Base-by-base conservation (phyloP, 2,113 vertebrate genomes). In the Bagarius yarrelli region DNA sequence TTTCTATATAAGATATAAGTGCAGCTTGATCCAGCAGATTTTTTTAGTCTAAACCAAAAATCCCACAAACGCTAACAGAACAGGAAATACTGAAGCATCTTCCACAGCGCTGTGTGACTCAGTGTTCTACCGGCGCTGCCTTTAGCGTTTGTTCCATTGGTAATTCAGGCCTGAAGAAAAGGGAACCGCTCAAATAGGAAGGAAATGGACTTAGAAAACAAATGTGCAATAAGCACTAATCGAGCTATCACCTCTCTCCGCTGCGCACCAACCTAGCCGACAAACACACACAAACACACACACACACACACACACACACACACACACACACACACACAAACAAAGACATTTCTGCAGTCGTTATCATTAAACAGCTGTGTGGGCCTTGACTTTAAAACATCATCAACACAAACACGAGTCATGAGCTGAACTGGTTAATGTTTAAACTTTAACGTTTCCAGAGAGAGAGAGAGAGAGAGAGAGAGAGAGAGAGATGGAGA, bases 101-200 rank as follows among this genome's bases (percentile, higher is more conserved):
- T 21, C n/a, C 9, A n/a, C 74, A 59, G 74, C n/a, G 30, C 36
- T 6, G 56, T 60, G 55, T 44, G 56, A 76, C 21, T 60, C 74
- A 76, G 74, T 25, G 56, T 34, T 23, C 30, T 21, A 32, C 21
- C 19, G 5, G 53, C 11, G 47, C 70, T 34, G 56, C 11, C 30
- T 67, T 73, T n/a, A 76, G 30, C 67, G 47, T 63, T 63, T 76
- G 59, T 61, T 82, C 71, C 8, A 60, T 71, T 63, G 79, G 55
- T 75, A 76, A 76, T 79, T 56, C 56, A 66, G 80, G 47, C 71
- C 14, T 80, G 57, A 67, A 36, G 55, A 84, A 86, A 86, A 78
- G 77, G 85, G 85, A 86, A 86, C 83, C 84, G 78, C 59, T 50
- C 59, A 3, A 80, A 55, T 59, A 84, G 85, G 85, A 84, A 86